Evolutionary conservation across 2,888 invertebrate genomes (phyloP).

Genomic region (Epinotia ramella): DNA sequence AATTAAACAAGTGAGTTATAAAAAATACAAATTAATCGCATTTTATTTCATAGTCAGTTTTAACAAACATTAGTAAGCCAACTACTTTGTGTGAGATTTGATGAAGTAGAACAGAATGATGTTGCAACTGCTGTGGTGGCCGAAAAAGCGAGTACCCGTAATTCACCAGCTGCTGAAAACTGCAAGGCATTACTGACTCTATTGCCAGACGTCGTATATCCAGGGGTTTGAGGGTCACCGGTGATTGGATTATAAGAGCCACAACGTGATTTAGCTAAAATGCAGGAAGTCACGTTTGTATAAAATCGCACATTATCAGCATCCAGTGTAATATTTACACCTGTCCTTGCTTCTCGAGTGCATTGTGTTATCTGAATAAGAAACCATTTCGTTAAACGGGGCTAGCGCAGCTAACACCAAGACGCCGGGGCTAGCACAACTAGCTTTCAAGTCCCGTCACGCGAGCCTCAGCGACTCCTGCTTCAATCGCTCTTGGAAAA

Average conservation of each 20-base stretch:
- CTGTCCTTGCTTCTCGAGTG: conserved; percentile 80
- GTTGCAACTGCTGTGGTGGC: conserved; percentile 78
- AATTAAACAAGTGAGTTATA: no score
- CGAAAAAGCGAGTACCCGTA: conserved; percentile 84
- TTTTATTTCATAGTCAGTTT: conserved; percentile 28
- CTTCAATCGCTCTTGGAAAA: no score
- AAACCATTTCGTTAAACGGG: background rate
- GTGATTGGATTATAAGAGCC: conserved; percentile 87
- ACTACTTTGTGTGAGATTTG: conserved; percentile 81
- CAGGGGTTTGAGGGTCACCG: conserved; percentile 85
- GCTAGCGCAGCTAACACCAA: no score
- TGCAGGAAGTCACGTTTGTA: conserved; percentile 88
- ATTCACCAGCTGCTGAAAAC: conserved; percentile 82
- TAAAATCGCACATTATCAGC: conserved; percentile 83
- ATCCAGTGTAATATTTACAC: conserved; percentile 78
- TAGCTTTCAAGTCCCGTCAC: no score
- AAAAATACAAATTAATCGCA: no score
- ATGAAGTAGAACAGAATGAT: conserved; percentile 81
- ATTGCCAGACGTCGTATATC: conserved; percentile 68
- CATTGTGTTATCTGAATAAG: conserved; percentile 81
- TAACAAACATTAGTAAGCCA: conserved; percentile 80
- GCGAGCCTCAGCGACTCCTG: no score
- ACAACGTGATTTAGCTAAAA: conserved; percentile 87
- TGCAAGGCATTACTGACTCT: conserved; percentile 84
- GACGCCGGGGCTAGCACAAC: no score